Evolutionary conservation across 1,140 invertebrate genomes (phyloP).

Genomic region (Augochlora pura): DNA sequence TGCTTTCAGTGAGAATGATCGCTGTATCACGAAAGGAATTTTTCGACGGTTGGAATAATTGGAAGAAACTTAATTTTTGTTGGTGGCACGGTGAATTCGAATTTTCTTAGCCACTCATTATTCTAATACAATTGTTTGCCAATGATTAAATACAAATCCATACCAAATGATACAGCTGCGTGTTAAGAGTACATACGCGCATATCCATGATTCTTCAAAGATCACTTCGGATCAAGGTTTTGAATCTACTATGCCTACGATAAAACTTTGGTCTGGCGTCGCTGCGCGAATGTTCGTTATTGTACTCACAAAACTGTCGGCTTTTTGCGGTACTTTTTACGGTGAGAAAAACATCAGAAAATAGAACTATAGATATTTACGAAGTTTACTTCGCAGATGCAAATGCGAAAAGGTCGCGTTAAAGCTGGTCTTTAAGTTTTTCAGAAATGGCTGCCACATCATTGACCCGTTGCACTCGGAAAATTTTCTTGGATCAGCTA

Average conservation of each 20-base stretch:
- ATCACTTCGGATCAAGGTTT: neutral
- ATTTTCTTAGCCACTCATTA: neutral
- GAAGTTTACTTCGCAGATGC: too few relatives aligned
- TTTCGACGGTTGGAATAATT: too few relatives aligned
- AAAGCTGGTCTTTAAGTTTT: too few relatives aligned
- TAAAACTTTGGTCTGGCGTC: neutral
- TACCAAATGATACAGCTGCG: neutral
- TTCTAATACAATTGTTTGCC: neutral
- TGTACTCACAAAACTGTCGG: neutral
- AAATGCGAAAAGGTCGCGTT: too few relatives aligned
- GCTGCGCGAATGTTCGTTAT: neutral
- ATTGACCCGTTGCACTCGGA: too few relatives aligned
- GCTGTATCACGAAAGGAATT: too few relatives aligned
- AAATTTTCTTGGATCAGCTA: too few relatives aligned
- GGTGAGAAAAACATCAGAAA: neutral
- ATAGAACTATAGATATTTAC: too few relatives aligned
- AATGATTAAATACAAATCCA: neutral
- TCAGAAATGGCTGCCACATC: too few relatives aligned
- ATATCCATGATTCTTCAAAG: neutral
- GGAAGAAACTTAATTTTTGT: too few relatives aligned
- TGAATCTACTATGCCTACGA: neutral
- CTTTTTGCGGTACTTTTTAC: neutral
- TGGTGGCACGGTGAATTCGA: neutral
- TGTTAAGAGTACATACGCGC: neutral
- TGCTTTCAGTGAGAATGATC: too few relatives aligned